Evolutionary conservation across 2,888 invertebrate genomes (phyloP), one percentile per base, ranked within the genome.

Genomic region (Polia nebulosa): DNA sequence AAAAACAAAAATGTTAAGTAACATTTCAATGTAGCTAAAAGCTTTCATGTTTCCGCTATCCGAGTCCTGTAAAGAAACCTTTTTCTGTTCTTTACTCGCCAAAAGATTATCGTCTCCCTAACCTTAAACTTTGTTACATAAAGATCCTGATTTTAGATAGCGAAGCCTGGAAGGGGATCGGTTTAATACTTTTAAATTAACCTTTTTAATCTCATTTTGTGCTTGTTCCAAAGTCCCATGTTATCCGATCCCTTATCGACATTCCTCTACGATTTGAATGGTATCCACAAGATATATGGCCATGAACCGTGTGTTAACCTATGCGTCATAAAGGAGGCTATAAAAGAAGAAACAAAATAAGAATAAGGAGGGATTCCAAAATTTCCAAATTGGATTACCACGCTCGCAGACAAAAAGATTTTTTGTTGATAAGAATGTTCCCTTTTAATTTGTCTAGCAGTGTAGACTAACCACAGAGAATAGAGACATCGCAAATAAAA

Each of bases 321-420:
- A 58, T 79, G 74, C 61, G 67, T 78, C 79, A 73, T 52, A 73
- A 61, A 79, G 75, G 65, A 73, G 55, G 39, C 25, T 53, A 76
- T 60, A 81, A 78, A 72, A 68, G 39, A 62, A 65, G 34, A 66
- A n/a, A 63, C 15, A 55, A 57, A 53, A 55, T 47, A 75, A 51
- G 17, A 74, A 47, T 36, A 77, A 45, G 27, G 45, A 70, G 60
- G 53, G 60, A 60, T 34, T 57, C 56, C 36, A 61, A 80, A 70
- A 61, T 77, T 34, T 57, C 56, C 36, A 61, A 80, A 70, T 64
- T 77, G 63, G 39, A 59, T 75, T 29, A 44, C 55, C 69, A 25
- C 65, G 58, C 20, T 25, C 52, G 15, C 62, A 56, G 34, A 57
- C 76, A 58, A 51, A 57, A 52, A 56, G 27, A 68, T 76, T 63